Conservation (phyloP, 1,140 invertebrate genomes). For the Brachionus manjavacas region DNA sequence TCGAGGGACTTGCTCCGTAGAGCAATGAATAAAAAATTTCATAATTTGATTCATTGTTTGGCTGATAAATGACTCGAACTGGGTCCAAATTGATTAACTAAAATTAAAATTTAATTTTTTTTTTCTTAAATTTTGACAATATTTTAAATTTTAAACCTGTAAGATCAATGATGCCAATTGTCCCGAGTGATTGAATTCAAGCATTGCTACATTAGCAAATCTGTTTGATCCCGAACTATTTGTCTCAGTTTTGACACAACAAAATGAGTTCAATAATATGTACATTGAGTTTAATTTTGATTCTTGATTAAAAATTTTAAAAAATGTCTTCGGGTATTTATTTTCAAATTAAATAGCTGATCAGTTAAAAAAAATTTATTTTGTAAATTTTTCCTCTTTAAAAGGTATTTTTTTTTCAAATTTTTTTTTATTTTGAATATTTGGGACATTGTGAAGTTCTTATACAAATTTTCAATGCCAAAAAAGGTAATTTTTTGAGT, state of each 20-base stretch:
- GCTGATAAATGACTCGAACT: conserved; percentile 66
- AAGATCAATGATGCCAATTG: conserved; percentile 78
- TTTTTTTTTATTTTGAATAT: no score
- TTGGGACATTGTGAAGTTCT: no score
- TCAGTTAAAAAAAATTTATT: no score
- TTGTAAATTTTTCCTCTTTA: no score
- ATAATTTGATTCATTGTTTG: conserved; percentile 71
- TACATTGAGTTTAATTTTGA: conserved; percentile 77
- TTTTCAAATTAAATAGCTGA: no score
- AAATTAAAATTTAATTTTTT: no score
- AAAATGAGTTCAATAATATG: conserved; percentile 79
- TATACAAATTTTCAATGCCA: no score
- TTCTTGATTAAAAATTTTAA: conserved; percentile 55
- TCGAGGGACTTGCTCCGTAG: conserved; percentile 64
- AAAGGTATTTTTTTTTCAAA: no score
- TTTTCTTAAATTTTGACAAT: conserved; percentile 43
- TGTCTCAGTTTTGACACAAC: conserved; percentile 75
- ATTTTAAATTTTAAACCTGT: conserved; percentile 63
- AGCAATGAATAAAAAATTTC: conserved; percentile 76
- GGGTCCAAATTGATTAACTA: conserved; percentile 71
- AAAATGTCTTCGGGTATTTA: no score
- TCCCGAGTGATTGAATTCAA: conserved; percentile 86
- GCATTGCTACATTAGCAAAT: conserved; percentile 77
- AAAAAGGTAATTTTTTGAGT: no score
- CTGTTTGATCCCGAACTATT: conserved; percentile 68